Evolutionary conservation across 2,113 vertebrate species (phyloP), one percentile per base, ranked within the genome.

Genomic region (Mola mola): DNA sequence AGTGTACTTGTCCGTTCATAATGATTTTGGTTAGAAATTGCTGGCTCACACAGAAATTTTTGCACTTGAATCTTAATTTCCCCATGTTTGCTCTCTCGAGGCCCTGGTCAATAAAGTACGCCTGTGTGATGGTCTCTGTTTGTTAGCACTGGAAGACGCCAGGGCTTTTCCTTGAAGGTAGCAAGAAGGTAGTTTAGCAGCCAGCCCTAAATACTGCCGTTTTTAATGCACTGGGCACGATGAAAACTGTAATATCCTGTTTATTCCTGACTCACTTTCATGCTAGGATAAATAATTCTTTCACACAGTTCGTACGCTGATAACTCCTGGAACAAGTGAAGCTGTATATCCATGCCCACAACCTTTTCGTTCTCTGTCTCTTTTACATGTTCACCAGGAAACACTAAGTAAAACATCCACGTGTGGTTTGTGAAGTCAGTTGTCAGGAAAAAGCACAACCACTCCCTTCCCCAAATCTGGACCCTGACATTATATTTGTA

Each of bases 401-500:
- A 74, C 58, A 66, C 53, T 42, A 62, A 61, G 44, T 69, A 50
- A 70, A 79, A 78, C 82, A 83, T 74, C 31, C 17, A 20, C 38
- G n/a, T 79, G 83, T 74, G 79, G 84, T 84, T 80, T 73, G 53
- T 76, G 58, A 83, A 79, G 66, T 84, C 61, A 77, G 64, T 75
- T 65, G 71, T 73, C 69, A 57, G 50, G 43, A 75, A 66, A 57
- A 57, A 26, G 40, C 64, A 29, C 55, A 80, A 75, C 79, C 83
- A 56, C 71, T 82, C 48, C 72, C 82, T 73, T 82, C 67, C 72
- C 43, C 79, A 84, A 80, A 75, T n/a, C 57, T 53, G 83, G 69
- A 88, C 79, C 83, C 78, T 63, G 72, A 44, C 74, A 84, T 86
- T 89, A 86, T 73, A 67, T 70, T 51, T 62, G 26, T 63, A 41